Evolutionary conservation across 2,797 vertebrate genomes (phyloP).

Genomic region (Sitta carolinensis): DNA sequence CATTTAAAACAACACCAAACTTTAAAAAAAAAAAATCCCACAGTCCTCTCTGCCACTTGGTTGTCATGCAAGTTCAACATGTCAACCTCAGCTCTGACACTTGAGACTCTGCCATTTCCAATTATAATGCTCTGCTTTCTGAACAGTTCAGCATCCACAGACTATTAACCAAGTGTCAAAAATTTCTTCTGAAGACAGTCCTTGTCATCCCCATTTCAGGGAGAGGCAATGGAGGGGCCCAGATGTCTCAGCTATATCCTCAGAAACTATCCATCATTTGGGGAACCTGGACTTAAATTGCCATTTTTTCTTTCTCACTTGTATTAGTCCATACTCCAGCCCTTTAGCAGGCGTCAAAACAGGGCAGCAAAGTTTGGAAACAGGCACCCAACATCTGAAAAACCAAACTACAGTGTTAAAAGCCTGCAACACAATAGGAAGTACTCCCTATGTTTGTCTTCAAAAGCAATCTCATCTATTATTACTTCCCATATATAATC

Average conservation of each 20-base stretch:
- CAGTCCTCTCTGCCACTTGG: background rate
- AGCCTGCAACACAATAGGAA: background rate
- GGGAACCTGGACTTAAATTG: background rate
- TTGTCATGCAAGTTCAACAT: background rate
- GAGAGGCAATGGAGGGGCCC: background rate
- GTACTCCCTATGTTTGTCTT: background rate
- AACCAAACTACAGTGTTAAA: background rate
- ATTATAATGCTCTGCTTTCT: slow-evolving; percentile 19
- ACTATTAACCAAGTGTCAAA: background rate
- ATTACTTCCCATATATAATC: background rate
- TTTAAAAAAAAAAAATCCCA: background rate
- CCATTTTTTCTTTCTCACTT: background rate
- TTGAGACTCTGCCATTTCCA: slow-evolving; percentile 15
- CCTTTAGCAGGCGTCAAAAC: background rate
- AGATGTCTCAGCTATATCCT: background rate
- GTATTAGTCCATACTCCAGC: background rate
- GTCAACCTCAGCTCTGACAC: background rate
- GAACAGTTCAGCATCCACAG: background rate
- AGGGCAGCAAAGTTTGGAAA: background rate
- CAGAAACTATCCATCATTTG: background rate
- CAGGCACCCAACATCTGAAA: background rate
- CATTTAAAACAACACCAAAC: background rate
- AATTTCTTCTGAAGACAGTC: background rate
- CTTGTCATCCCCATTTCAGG: background rate
- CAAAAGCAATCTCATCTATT: background rate